Evolutionary conservation across 2,888 invertebrate genomes (phyloP), one percentile per base, ranked within the genome.

Genomic region (Drosophila trichaetosa): DNA sequence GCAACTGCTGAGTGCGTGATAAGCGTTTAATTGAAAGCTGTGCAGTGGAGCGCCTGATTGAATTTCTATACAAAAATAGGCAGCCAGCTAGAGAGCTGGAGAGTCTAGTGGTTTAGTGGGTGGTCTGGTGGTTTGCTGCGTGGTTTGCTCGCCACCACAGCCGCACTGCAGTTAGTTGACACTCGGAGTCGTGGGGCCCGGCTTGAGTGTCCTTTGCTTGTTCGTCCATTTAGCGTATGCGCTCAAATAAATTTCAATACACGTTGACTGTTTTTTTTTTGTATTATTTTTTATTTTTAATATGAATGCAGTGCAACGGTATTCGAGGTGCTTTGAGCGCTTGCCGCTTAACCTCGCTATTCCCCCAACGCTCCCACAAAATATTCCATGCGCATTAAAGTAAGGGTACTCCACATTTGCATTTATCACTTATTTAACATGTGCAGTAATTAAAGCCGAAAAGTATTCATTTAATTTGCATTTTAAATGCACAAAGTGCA

Each of bases 21-120:
- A 85, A 85, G 88, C 89, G 85, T 89, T 85, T 85, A 85, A 85
- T 85, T 85, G 90, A 85, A 85, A 74, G 79, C 73, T 69, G 83
- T 57, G 52, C 72, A 75, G 81, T 46, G 64, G 60, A 79, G 78
- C 58, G 66, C 67, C 54, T 73, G 81, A 83, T 82, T 83, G 83
- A 80, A 80, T 83, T 82, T 83, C 80, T 80, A 83, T 80, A 80
- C 78, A 76, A 69, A 64, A 72, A 69, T 73, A 70, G 69, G 64
- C 65, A 46, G 31, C 34, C 62, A 66, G 64, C 66, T 68, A 66
- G 63, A 66, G 69, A 66, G 33, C 33, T 33, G 0, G 4, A 33
- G 33, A 31, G 31, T 49, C 48, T 58, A 31, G 57, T 27, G 38
- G 31, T 58, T 27, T 48, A 56, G 38, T 27, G 36, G 24, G 27